Percentiles rank a stretch among this genome's conserved stretches.
These are phyloP conservation scores for Eupithecia pulchellata DNA, from an alignment of 2,888 invertebrate genomes.

Conservation along the genomic window DNA sequence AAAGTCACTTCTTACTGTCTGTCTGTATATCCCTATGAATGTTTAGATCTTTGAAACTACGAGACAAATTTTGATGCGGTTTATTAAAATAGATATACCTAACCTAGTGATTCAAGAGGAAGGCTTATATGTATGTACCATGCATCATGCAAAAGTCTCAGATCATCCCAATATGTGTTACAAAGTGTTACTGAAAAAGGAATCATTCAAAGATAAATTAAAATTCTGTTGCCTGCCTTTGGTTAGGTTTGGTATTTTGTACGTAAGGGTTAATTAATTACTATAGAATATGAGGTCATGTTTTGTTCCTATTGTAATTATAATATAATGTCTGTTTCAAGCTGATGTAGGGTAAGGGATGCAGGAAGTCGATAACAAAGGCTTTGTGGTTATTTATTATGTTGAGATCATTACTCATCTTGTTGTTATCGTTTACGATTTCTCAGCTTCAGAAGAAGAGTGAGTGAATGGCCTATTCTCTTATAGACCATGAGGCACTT, in stretches of 20 bases:
- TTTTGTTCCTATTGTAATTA: slow-evolving; percentile 64
- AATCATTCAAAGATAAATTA: neutral
- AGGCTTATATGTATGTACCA: too few species aligned
- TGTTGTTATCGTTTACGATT: neutral
- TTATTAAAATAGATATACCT: too few species aligned
- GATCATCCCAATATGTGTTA: too few species aligned
- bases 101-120: too few species aligned
- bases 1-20: too few species aligned
- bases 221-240: neutral
- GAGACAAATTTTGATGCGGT: too few species aligned
- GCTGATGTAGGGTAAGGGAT: slow-evolving; percentile 55
- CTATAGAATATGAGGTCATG: slow-evolving; percentile 50
- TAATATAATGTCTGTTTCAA: slow-evolving; percentile 58
- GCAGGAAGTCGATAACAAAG: slow-evolving; percentile 44
- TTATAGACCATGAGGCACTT: too few species aligned
- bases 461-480: too few species aligned
- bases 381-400: slow-evolving; percentile 35
- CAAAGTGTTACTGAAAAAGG: too few species aligned
- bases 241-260: neutral
- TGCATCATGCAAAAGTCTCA: too few species aligned
- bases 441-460: neutral
- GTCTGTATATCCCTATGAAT: too few species aligned
- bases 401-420: slow-evolving; percentile 27
- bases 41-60: too few species aligned
- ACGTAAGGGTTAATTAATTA: slow-evolving; percentile 59